These are phyloP conservation scores for Xerus inauris DNA, from an alignment of 2,113 vertebrate genomes.

Conservation along the genomic window DNA sequence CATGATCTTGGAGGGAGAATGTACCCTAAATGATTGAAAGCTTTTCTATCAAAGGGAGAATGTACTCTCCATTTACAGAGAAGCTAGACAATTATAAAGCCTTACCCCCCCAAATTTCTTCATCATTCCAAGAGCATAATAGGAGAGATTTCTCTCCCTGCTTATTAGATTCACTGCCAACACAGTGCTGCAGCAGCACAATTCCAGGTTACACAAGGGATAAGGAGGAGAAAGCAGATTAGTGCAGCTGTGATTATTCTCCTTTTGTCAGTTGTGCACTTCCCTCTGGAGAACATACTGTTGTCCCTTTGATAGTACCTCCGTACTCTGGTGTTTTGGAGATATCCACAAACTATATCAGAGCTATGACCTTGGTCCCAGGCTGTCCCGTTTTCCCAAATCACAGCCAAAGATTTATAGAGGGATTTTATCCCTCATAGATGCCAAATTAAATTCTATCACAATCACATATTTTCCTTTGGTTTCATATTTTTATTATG, in stretches of 20 bases:
- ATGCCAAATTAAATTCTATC: background rate
- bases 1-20: background rate
- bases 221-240: constrained; percentile 14
- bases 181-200: background rate
- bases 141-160: background rate
- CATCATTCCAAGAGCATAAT: background rate
- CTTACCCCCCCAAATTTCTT: background rate
- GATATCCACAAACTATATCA: background rate
- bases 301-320: background rate
- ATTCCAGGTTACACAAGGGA: background rate
- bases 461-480: background rate
- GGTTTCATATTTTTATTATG: background rate
- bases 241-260: background rate
- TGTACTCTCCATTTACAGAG: background rate
- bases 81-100: background rate
- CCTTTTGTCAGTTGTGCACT: background rate
- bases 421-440: background rate
- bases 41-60: background rate
- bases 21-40: background rate
- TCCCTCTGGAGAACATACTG: background rate
- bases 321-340: background rate
- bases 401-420: background rate
- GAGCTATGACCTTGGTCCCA: background rate
- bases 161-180: background rate
- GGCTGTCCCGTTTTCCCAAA: background rate